Percentiles rank a stretch among this genome's conserved stretches.
These are phyloP conservation scores for Vanessa atalanta DNA, from an alignment of 1,140 invertebrate genomes.

Conservation along the genomic window DNA sequence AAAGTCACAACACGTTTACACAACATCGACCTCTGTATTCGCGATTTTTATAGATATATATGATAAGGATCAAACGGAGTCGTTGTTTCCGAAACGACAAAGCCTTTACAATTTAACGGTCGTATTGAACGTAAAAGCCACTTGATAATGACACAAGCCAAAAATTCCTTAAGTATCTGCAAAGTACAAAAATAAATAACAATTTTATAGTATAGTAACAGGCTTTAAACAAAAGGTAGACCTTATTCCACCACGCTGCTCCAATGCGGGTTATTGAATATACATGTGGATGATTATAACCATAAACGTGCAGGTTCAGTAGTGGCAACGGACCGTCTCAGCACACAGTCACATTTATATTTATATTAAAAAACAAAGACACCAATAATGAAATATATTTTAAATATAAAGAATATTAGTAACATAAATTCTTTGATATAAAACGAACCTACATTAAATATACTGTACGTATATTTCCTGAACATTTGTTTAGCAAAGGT, in stretches of 20 bases:
- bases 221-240: neutral
- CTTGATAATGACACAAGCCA: neutral
- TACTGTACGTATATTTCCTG: too few species aligned
- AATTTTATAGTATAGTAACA: too few species aligned
- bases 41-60: conserved; percentile 41
- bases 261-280: too few species aligned
- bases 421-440: conserved; percentile 23
- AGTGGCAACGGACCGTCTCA: neutral
- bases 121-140: conserved; percentile 26
- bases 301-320: too few species aligned
- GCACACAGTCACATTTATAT: too few species aligned
- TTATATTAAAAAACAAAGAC: neutral
- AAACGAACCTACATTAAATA: conserved; percentile 25
- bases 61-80: conserved; percentile 56
- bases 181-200: too few species aligned
- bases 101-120: conserved; percentile 36
- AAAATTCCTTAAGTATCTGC: too few species aligned
- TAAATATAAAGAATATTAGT: neutral
- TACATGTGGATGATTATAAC: too few species aligned
- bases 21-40: conserved; percentile 52
- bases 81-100: conserved; percentile 53
- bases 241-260: too few species aligned
- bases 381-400: too few species aligned
- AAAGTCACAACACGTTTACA: conserved; percentile 56
- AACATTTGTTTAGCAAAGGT: conserved; percentile 22